These are phyloP conservation scores for Lagodon rhomboides DNA, from an alignment of 2,797 vertebrate species.

Conservation along the genomic window DNA sequence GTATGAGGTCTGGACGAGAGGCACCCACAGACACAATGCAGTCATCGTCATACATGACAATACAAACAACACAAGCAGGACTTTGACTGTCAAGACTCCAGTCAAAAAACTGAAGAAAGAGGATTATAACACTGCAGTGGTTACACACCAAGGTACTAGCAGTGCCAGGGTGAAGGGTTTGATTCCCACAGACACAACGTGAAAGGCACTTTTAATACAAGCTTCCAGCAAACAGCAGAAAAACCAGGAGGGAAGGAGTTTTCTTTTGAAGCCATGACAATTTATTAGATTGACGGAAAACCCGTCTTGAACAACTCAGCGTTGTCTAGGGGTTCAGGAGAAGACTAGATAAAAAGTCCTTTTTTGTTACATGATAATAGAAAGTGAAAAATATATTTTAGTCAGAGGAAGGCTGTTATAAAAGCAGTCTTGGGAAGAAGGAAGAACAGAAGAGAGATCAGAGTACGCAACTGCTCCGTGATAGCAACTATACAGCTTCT, in stretches of 20 bases:
- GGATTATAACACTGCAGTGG: neutral
- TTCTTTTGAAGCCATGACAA: slow-evolving; percentile 16
- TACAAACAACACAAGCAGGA: slow-evolving; percentile 20
- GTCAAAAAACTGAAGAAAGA: slow-evolving; percentile 4
- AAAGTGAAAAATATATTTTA: slow-evolving; percentile 11
- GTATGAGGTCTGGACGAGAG: slow-evolving; percentile 39
- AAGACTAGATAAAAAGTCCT: slow-evolving; percentile 10
- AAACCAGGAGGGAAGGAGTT: neutral
- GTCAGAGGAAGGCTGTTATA: slow-evolving; percentile 6
- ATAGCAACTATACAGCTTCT: slow-evolving; percentile 2
- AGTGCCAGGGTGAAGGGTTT: neutral
- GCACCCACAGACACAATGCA: slow-evolving; percentile 50
- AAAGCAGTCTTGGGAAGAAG: slow-evolving; percentile 15
- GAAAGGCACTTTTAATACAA: neutral
- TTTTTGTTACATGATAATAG: slow-evolving; percentile 4
- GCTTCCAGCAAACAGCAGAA: slow-evolving; percentile 10
- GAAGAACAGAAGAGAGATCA: slow-evolving; percentile 12
- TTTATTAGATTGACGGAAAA: slow-evolving; percentile 18
- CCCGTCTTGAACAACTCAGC: slow-evolving; percentile 1
- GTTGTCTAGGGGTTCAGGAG: slow-evolving; percentile 10
- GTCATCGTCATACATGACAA: slow-evolving; percentile 50
- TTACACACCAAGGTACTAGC: slow-evolving; percentile 5
- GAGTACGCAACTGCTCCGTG: slow-evolving; percentile 13
- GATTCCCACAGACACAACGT: neutral
- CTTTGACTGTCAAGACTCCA: slow-evolving; percentile 31